phyloP scores from a whole-genome alignment of 2,113 vertebrate genomes.

The Gallinago paraguaiae region DNA sequence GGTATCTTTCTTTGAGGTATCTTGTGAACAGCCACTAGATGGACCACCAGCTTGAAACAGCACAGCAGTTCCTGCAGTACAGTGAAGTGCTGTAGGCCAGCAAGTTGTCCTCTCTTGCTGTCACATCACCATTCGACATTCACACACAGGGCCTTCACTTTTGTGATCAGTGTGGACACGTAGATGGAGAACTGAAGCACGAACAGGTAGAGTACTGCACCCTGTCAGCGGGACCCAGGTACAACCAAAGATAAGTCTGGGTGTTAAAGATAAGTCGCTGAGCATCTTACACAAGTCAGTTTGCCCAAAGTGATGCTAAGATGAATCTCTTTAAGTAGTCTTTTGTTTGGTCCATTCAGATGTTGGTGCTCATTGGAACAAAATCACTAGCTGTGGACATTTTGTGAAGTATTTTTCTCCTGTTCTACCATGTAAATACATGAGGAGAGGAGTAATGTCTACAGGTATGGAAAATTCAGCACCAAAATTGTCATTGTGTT shows the following conservation, averaged over 20 bases:
- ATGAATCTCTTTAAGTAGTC: not conserved
- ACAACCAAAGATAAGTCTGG: not conserved
- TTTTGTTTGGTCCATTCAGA: not conserved
- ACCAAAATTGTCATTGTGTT: not conserved
- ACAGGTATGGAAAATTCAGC: not conserved
- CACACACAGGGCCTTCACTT: not conserved
- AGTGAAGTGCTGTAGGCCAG: not conserved
- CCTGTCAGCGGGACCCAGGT: not conserved
- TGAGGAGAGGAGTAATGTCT: not conserved
- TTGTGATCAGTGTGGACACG: not conserved
- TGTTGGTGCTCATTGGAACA: not conserved
- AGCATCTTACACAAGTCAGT: not conserved
- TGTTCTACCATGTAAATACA: not conserved
- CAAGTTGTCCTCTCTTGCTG: not conserved
- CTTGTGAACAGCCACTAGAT: not conserved
- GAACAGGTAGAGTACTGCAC: not conserved
- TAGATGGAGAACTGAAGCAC: fast-evolving
- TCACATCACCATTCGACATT: not conserved
- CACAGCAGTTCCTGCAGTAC: not conserved
- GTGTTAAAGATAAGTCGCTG: not conserved
- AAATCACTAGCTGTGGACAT: not conserved
- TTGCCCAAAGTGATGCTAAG: not conserved
- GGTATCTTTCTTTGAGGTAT: not conserved
- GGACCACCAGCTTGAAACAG: not conserved
- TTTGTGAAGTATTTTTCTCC: not conserved